phyloP scores from a whole-genome alignment of 1,140 invertebrate species.

The Polyergus mexicanus region DNA sequence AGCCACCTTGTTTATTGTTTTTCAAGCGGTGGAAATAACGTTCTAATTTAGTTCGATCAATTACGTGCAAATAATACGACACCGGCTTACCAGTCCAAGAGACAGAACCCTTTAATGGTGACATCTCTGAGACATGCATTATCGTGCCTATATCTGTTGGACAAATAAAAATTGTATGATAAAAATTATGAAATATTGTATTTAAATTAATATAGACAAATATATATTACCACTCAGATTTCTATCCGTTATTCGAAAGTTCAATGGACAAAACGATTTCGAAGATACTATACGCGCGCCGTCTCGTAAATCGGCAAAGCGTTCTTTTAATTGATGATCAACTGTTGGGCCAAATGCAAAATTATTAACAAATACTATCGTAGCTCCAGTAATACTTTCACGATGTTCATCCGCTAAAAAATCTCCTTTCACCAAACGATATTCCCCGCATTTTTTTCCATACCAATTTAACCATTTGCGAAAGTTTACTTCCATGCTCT shows the following conservation, averaged over 20 bases:
- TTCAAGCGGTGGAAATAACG: constrained; percentile 97
- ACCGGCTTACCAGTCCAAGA: constrained; percentile 99
- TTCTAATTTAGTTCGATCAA: constrained; percentile 98
- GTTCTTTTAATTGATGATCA: constrained; percentile 98
- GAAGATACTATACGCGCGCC: constrained; percentile 99
- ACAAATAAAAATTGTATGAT: constrained; percentile 72
- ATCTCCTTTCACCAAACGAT: constrained; percentile 97
- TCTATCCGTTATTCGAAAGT: constrained; percentile 98
- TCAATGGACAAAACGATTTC: constrained; percentile 98
- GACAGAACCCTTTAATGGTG: constrained; percentile 97
- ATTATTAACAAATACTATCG: constrained; percentile 99
- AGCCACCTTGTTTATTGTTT: constrained; percentile 93
- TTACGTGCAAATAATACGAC: constrained; percentile 98
- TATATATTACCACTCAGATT: constrained; percentile 90
- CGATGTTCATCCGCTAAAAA: constrained; percentile 96
- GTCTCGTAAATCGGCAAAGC: constrained; percentile 98
- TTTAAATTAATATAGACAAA: neutral
- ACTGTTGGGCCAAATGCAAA: constrained; percentile 99
- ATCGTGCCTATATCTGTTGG: constrained; percentile 97
- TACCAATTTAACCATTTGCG: constrained; percentile 98
- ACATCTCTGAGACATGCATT: constrained; percentile 98
- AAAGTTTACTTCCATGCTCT: constrained; percentile 97
- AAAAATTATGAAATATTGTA: neutral
- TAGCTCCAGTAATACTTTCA: constrained; percentile 96
- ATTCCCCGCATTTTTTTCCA: constrained; percentile 97